Percentiles rank a stretch among this genome's conserved stretches.
Evolutionary conservation across 2,888 invertebrate genomes (phyloP).

Genomic region (Thera britannica): DNA sequence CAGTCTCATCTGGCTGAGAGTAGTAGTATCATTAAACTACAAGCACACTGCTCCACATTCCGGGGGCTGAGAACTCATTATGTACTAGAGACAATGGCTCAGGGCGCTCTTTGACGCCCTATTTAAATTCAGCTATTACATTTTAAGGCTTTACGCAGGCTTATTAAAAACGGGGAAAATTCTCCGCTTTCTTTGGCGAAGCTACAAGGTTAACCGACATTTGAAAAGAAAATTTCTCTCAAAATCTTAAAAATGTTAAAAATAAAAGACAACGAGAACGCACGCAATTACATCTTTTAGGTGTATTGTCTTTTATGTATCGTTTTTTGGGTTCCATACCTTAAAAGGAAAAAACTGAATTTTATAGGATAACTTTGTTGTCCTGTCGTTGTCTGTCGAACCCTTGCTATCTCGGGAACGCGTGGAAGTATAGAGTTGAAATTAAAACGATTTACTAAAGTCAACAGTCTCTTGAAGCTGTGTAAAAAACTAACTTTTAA

Average conservation of each 20-base stretch:
- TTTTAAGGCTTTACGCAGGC: constrained; percentile 35
- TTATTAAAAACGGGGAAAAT: constrained; percentile 16
- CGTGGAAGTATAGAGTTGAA: no score
- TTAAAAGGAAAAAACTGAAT: no score
- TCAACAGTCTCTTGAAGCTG: no score
- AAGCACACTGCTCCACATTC: constrained; percentile 36
- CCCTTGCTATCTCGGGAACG: no score
- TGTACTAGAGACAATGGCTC: constrained; percentile 61
- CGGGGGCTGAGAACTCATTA: constrained; percentile 55
- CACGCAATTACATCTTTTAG: no score
- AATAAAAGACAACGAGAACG: no score
- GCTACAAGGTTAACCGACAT: not conserved
- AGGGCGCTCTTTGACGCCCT: constrained; percentile 53
- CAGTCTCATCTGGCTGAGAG: constrained; percentile 20
- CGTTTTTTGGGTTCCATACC: no score
- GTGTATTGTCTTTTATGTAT: no score
- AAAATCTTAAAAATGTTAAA: not conserved
- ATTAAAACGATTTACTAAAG: no score
- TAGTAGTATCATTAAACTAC: constrained; percentile 35
- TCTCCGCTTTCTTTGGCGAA: not conserved
- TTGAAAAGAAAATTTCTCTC: not conserved
- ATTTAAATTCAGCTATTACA: constrained; percentile 47
- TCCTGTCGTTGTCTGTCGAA: no score
- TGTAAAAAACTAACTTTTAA: no score
- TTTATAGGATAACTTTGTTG: no score